Conservation (phyloP, 30 jellyfish, hydroid and myxozoan genomes). For the Turritopsis dohrnii region DNA sequence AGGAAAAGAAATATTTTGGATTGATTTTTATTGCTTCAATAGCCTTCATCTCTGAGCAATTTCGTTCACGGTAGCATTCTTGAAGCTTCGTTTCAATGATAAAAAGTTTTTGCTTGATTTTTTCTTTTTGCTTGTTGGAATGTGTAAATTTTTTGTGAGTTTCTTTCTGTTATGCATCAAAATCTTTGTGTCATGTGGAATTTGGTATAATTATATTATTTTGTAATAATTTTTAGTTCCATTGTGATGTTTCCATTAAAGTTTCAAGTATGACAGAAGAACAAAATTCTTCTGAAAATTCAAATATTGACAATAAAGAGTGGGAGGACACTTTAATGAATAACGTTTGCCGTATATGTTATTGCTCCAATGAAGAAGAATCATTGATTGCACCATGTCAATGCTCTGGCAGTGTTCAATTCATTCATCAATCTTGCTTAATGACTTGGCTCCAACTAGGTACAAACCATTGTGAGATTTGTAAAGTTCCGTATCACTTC, state of each 20-base stretch:
- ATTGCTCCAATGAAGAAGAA: constrained; percentile 60
- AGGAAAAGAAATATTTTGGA: no score
- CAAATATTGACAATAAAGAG: neutral
- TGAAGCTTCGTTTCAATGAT: no score
- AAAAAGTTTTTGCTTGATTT: no score
- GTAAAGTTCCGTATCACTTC: constrained; percentile 47
- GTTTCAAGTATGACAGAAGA: neutral
- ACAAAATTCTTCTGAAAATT: neutral
- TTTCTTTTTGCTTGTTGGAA: no score
- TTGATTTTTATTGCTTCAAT: no score
- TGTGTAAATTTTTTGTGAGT: no score
- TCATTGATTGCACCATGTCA: constrained; percentile 68
- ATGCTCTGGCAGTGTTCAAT: constrained; percentile 76
- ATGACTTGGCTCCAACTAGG: constrained; percentile 74
- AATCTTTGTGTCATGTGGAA: no score
- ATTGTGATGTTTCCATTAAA: neutral
- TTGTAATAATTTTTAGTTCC: neutral
- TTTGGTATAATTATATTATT: neutral
- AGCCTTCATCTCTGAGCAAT: no score
- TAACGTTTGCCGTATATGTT: constrained; percentile 69
- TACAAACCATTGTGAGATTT: constrained; percentile 68
- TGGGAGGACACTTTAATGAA: neutral
- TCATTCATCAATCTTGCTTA: constrained; percentile 73
- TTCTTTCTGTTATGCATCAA: no score
- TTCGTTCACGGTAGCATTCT: no score